Evolutionary conservation across 1,140 invertebrate genomes (phyloP), one percentile per base, ranked within the genome.

Genomic region (Monochamus saltuarius): DNA sequence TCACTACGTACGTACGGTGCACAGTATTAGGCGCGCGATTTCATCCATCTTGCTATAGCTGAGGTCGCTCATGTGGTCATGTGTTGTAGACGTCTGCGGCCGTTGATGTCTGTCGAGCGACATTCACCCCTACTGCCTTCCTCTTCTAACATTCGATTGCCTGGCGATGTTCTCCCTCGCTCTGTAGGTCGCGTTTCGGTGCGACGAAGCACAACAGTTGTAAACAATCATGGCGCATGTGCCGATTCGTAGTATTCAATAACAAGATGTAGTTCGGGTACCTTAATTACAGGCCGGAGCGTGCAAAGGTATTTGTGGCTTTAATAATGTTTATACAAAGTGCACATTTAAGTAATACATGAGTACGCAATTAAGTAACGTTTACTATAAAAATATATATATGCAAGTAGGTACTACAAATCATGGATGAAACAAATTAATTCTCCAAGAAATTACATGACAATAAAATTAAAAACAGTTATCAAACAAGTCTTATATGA

Each of bases 151-250:
- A 50, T 54, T 52, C 46, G 56, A 46, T 2, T 29, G 9, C 19
- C 19, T 29, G 7, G 4, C 55, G 13, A 11, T 22, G 16, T 43
- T 11, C n/a, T 49, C 35, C 50, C n/a, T 53, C 42, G 55, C 55
- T 49, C 54, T 34, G 70, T 63, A 67, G 49, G 65, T 65, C 67
- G n/a, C 66, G 70, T 58, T 63, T 57, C 66, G 66, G 65, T 54
- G 64, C 63, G 52, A 37, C 58, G 45, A 63, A 55, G 51, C 61
- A 53, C 60, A 62, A 66, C 59, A 67, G 69, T 76, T 77, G 75
- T 78, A 78, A 78, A 78, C 77, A 78, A 78, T 53, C 67, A 66
- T 51, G 39, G 71, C 76, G 76, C 76, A 75, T 70, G 76, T 76
- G 76, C 66, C 43, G 54, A 51, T 58, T 53, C 53, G 62, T 64